Evolutionary conservation across 2,113 vertebrate genomes (phyloP).

Genomic region (Python bivittatus): DNA sequence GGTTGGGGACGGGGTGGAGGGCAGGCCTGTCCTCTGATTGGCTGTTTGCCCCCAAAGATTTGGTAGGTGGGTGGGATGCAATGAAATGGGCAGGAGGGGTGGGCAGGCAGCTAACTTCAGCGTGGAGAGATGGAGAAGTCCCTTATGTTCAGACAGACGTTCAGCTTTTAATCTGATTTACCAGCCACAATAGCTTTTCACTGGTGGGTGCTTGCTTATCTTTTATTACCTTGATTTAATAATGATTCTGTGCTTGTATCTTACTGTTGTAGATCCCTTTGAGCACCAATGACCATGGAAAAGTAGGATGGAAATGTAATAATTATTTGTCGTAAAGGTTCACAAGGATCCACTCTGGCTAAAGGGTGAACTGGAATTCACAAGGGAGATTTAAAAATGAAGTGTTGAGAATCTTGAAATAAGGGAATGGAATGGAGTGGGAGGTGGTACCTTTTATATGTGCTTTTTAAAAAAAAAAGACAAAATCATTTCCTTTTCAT

Average conservation of each 20-base stretch:
- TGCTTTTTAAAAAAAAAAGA: neutral
- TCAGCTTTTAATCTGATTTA: neutral
- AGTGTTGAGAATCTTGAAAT: neutral
- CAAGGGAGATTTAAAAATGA: neutral
- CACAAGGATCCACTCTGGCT: neutral
- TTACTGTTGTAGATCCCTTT: neutral
- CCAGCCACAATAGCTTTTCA: neutral
- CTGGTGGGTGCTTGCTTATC: neutral
- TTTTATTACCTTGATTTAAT: neutral
- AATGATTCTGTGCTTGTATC: neutral
- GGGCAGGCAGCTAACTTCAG: neutral
- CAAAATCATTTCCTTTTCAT: neutral
- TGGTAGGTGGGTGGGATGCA: neutral
- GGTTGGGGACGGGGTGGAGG: neutral
- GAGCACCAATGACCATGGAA: neutral
- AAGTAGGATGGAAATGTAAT: neutral
- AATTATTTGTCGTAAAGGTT: neutral
- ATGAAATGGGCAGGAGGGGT: neutral
- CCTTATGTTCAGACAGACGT: neutral
- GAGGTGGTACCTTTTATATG: neutral
- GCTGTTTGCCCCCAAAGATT: neutral
- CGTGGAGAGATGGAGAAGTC: neutral
- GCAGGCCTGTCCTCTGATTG: neutral
- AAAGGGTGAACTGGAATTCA: neutral
- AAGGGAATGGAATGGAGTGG: neutral